Percentiles rank a stretch among this genome's conserved stretches.
phyloP scores from a whole-genome alignment of 2,113 vertebrate species.

The Bambusicola thoracicus region DNA sequence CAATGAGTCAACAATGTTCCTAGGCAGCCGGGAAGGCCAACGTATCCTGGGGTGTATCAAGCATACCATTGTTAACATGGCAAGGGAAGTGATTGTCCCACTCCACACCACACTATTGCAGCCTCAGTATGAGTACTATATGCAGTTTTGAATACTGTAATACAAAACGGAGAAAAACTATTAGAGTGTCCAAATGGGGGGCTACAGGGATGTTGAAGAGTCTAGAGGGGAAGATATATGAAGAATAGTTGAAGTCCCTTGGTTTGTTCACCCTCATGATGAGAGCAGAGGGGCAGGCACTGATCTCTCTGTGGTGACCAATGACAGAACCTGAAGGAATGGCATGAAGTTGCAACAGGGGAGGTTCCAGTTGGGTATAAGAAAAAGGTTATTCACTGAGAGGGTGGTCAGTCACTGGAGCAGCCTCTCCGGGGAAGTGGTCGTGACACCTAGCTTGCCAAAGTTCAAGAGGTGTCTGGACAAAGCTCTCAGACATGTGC shows the following conservation, averaged over 20 bases:
- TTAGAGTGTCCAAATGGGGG: not conserved
- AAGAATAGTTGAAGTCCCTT: not conserved
- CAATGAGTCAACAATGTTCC: not conserved
- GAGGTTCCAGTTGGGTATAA: too few species aligned
- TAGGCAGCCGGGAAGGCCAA: not conserved
- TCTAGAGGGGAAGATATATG: not conserved
- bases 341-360: too few species aligned
- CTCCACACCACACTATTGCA: too few species aligned
- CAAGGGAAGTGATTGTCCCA: not conserved
- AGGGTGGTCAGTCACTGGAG: too few species aligned
- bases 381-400: too few species aligned
- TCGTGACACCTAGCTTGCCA: too few species aligned
- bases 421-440: too few species aligned
- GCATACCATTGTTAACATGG: not conserved
- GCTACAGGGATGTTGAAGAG: not conserved
- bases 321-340: too few species aligned
- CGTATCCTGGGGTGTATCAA: not conserved
- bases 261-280: not conserved
- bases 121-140: not conserved
- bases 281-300: too few species aligned
- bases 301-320: too few species aligned
- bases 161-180: not conserved
- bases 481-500: not conserved
- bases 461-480: too few species aligned
- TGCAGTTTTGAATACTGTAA: not conserved